Evolutionary conservation across 2,113 vertebrate genomes (phyloP).

Genomic region (Cariama cristata): DNA sequence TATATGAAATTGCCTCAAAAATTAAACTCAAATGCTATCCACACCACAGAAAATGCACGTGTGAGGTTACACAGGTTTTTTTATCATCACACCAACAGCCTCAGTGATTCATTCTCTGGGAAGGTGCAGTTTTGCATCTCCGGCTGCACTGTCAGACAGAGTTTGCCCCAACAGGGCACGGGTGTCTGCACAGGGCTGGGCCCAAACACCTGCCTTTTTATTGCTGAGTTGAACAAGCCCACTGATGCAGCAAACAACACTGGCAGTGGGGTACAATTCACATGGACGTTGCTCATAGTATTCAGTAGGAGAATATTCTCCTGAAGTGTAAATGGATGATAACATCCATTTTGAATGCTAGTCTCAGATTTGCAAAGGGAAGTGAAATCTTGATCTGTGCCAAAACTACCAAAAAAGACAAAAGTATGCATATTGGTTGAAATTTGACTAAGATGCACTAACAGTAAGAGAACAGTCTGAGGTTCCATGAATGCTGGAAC

Average conservation of each 20-base stretch:
- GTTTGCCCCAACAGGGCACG: neutral
- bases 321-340: neutral
- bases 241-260: neutral
- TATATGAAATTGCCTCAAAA: neutral
- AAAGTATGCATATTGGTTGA: neutral
- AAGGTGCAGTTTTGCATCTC: neutral
- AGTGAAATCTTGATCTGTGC: neutral
- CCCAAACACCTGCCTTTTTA: neutral
- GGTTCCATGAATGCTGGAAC: neutral
- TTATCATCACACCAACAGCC: neutral
- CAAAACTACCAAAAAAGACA: neutral
- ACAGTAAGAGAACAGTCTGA: neutral
- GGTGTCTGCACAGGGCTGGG: neutral
- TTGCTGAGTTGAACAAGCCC: neutral
- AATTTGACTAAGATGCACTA: neutral
- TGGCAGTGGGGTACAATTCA: neutral
- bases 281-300: neutral
- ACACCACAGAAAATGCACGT: accelerated
- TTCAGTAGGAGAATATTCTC: neutral
- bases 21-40: neutral
- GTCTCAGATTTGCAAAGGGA: neutral
- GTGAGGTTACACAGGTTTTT: neutral
- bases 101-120: neutral
- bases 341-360: neutral
- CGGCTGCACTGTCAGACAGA: neutral